Percentiles rank a stretch among this genome's conserved stretches.
Conservation (phyloP, 37 sponge, comb jelly and placozoan species). For the Theonella swinhoei region DNA sequence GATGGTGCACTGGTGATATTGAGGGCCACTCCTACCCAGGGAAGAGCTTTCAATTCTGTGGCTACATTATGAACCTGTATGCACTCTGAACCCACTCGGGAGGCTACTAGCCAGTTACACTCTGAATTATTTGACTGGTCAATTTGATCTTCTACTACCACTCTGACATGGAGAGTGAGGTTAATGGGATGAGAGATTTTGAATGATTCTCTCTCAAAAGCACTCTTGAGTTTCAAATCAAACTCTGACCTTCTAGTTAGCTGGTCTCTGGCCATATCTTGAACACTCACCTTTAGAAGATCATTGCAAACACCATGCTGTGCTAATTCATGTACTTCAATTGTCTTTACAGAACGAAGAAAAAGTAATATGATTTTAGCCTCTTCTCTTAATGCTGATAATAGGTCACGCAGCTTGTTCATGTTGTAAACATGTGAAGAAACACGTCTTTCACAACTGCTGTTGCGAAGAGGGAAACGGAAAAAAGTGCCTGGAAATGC, state of each 20-base stretch:
- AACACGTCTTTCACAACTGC: not conserved
- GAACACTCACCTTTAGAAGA: not conserved
- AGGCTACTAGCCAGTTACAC: not conserved
- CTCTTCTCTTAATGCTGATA: constrained; percentile 5
- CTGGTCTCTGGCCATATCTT: not conserved
- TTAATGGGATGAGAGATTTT: not conserved
- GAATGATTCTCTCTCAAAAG: not conserved
- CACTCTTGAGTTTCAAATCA: not conserved
- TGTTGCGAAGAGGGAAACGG: constrained; percentile 10
- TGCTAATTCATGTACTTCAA: constrained; percentile 14
- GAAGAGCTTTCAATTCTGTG: not conserved
- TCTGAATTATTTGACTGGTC: not conserved
- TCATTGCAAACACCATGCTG: not conserved
- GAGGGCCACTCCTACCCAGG: constrained; percentile 12
- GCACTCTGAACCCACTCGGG: not conserved
- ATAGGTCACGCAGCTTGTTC: not conserved
- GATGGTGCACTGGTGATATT: not conserved
- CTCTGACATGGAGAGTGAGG: not conserved
- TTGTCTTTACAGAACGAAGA: not conserved
- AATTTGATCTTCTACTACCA: not conserved
- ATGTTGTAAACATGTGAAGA: constrained; percentile 1
- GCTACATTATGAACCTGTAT: not conserved
- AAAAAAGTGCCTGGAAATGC: not conserved
- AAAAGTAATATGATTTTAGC: constrained; percentile 11
- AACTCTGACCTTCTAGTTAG: not conserved